Base-by-base conservation (phyloP, 1,140 invertebrate species). In the Neodiprion lecontei region DNA sequence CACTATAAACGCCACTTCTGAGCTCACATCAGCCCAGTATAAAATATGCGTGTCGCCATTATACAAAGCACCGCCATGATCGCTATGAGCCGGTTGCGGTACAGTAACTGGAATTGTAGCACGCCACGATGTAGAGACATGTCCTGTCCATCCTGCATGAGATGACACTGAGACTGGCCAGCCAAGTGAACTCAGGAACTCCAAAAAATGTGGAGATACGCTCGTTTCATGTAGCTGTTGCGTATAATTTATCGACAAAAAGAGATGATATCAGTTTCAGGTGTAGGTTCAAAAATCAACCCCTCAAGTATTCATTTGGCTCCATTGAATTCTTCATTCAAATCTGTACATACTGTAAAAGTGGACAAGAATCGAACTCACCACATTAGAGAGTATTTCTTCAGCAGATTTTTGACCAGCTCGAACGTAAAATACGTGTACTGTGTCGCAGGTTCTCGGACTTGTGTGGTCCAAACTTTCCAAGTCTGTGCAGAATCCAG, bases 21-120 rank as follows among this genome's bases (percentile, higher is more conserved):
- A 96, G 47, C 93, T 95, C 0, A 96, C 94, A 88, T 99, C 98
- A n/a, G 97, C 95, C 97, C 97, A 99, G 88, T 99, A 99, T 4
- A 99, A 86, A 1, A 97, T 93, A 78, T 93, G 90, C 67, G 91
- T 90, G 17, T 91, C 89, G 0, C 93, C 94, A 86, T 95, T 94
- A 83, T 95, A 96, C 12, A 94, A 82, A 81, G 90, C 88, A 67
- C 91, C 91, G 47, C 91, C 90, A 75, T 91, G 91, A 79, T 89
- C 87, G n/a, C 84, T 85, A 67, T 83, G 76, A n/a, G 72, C 80
- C 82, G 85, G 84, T 81, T 77, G 78, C 61, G 81, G 78, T 65
- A 84, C 78, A 28, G 78, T 80, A 14, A 82, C 17, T 70, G 84
- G 76, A 7, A 82, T 78, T 40, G 87, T 89, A 21, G 89, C 77